Conservation (phyloP, 2,113 vertebrate genomes). For the Phyllostomus hastatus region DNA sequence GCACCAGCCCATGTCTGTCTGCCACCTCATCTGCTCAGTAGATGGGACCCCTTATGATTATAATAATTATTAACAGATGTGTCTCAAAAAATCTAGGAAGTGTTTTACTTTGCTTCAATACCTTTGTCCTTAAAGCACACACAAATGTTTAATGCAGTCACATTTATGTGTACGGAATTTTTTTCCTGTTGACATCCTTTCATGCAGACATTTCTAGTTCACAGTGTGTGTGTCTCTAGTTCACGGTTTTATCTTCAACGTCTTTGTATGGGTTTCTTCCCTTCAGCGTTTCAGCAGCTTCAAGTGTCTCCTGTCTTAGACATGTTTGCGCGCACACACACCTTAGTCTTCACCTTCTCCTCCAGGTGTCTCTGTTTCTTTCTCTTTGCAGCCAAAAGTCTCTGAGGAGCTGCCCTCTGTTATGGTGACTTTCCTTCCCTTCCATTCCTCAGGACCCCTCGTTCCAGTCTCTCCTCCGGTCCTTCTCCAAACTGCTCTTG, state of each 20-base stretch:
- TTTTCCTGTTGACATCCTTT: neutral
- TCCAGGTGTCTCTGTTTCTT: neutral
- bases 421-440: neutral
- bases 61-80: neutral
- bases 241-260: neutral
- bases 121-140: neutral
- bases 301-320: neutral
- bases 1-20: accelerated
- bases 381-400: neutral
- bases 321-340: too few relatives aligned
- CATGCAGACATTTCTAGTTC: neutral
- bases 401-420: neutral
- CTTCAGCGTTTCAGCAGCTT: neutral
- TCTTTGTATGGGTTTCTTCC: neutral
- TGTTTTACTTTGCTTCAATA: neutral
- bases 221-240: neutral
- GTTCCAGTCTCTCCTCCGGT: neutral
- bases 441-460: neutral
- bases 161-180: neutral
- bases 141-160: neutral
- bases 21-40: neutral
- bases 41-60: neutral
- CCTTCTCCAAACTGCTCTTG: neutral
- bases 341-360: neutral
- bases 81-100: neutral